Conservation (phyloP, 2,113 vertebrate genomes). For the Urocynchramus pylzowi region DNA sequence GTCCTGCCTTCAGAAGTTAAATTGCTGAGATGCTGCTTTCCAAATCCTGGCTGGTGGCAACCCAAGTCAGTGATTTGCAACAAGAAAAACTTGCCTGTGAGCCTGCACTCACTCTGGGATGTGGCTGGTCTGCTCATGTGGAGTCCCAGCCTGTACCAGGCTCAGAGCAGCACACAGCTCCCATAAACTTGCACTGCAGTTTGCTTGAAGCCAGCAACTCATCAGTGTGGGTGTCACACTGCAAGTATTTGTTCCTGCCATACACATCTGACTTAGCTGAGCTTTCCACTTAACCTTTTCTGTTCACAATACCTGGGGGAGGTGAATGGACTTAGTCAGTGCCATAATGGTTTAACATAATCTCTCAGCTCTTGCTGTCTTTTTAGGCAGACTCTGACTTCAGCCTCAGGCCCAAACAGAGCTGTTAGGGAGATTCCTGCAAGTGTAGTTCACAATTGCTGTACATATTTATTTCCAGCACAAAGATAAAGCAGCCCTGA, state of each 20-base stretch:
- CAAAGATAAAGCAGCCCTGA: background rate
- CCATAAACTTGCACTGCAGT: background rate
- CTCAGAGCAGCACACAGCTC: background rate
- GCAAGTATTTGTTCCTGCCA: background rate
- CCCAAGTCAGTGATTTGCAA: background rate
- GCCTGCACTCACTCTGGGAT: background rate
- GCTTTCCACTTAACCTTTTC: background rate
- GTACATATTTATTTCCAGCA: background rate
- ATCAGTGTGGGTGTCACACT: background rate
- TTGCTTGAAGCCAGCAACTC: background rate
- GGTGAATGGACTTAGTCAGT: background rate
- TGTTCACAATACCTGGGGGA: background rate
- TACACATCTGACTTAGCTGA: background rate
- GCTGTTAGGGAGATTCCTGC: background rate
- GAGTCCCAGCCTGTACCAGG: background rate
- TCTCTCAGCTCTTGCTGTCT: background rate
- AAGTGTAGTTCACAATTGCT: background rate
- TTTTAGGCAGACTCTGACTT: background rate
- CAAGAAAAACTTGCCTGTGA: background rate
- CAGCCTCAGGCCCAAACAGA: constrained; percentile 1
- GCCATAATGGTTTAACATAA: background rate
- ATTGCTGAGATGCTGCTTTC: background rate
- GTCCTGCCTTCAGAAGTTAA: background rate
- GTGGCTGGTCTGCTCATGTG: background rate
- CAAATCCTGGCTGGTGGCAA: background rate